These are phyloP conservation scores for Typhlichthys subterraneus DNA, from an alignment of 2,797 vertebrate genomes.

Conservation along the genomic window DNA sequence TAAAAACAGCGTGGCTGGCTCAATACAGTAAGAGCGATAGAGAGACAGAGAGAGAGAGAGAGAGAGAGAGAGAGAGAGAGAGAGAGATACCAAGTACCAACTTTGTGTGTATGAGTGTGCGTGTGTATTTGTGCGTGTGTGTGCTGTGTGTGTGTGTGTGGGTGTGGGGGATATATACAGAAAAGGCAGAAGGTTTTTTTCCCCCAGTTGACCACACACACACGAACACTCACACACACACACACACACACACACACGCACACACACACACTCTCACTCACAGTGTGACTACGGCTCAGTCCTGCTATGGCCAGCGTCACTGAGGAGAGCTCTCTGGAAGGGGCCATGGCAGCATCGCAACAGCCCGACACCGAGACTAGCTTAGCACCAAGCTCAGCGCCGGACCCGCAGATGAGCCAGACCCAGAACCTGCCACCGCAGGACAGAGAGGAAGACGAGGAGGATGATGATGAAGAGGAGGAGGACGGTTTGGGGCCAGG, in stretches of 20 bases:
- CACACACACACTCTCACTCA: slow-evolving; percentile 44
- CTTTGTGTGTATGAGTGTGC: slow-evolving; percentile 17
- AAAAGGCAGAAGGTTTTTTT: slow-evolving; percentile 54
- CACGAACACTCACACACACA: slow-evolving; percentile 50
- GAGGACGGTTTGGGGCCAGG: slow-evolving; percentile 27
- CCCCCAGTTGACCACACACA: slow-evolving; percentile 74
- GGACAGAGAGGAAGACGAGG: slow-evolving; percentile 41
- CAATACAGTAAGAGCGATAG: background rate
- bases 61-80: background rate
- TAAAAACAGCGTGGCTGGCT: background rate
- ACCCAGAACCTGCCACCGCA: slow-evolving; percentile 3
- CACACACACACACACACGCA: slow-evolving; percentile 51
- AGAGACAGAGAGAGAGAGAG: background rate
- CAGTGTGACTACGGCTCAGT: slow-evolving; percentile 70
- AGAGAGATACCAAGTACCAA: background rate
- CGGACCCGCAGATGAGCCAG: slow-evolving; percentile 49
- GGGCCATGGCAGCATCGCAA: slow-evolving; percentile 43
- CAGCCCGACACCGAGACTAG: slow-evolving; percentile 59
- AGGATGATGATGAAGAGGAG: slow-evolving; percentile 58
- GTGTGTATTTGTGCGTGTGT: slow-evolving; percentile 20
- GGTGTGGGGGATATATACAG: slow-evolving; percentile 57
- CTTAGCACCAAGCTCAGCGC: slow-evolving; percentile 47
- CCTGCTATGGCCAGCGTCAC: slow-evolving; percentile 67
- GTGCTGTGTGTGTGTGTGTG: slow-evolving; percentile 23
- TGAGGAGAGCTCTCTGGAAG: slow-evolving; percentile 55